Evolutionary conservation across 2,113 vertebrate species (phyloP).

Genomic region (Anguilla rostrata): DNA sequence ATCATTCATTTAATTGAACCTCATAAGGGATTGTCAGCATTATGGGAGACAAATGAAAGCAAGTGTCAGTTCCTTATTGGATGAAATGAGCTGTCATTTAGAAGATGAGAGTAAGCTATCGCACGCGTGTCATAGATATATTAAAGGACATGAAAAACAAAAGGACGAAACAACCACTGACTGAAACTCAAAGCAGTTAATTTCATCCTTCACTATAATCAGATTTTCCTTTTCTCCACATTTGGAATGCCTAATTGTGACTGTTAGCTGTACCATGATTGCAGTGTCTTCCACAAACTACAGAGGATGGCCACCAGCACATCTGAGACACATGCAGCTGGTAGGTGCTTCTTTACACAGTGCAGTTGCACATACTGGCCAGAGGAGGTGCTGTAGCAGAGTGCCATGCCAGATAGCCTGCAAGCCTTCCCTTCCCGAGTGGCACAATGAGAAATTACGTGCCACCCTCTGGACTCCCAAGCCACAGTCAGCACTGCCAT

Average conservation of each 20-base stretch:
- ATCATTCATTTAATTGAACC: neutral
- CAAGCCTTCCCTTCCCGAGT: neutral
- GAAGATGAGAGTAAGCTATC: neutral
- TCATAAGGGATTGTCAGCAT: neutral
- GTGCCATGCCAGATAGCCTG: neutral
- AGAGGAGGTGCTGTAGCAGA: neutral
- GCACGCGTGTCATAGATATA: neutral
- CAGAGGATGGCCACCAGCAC: no score
- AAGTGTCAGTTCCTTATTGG: neutral
- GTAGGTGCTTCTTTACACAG: neutral
- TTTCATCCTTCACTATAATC: neutral
- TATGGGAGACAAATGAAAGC: neutral
- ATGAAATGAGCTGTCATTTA: neutral
- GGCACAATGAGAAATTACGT: neutral
- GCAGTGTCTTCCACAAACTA: no score
- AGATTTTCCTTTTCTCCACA: no score
- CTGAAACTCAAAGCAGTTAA: neutral
- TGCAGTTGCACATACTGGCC: neutral
- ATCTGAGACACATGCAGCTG: neutral
- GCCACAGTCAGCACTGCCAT: neutral
- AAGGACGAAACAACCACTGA: neutral
- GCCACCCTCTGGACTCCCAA: neutral
- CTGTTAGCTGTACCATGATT: no score
- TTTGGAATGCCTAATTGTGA: no score
- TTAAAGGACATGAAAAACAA: neutral